Evolutionary conservation across 2,113 vertebrate species (phyloP).

Genomic region (Dendrocopos noguchii): DNA sequence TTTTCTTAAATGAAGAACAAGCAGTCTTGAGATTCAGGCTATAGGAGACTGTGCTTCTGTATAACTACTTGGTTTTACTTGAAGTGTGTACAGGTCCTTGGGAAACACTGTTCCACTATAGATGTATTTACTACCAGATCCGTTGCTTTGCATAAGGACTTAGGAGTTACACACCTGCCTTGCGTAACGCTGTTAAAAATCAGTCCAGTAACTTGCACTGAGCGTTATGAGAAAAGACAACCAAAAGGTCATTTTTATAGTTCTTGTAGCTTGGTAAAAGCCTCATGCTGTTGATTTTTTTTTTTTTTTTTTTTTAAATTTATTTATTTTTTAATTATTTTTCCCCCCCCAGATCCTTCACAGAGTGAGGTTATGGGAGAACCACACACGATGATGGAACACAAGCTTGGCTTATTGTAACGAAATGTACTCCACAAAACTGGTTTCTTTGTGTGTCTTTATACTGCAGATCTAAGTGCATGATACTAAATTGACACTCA

Average conservation of each 20-base stretch:
- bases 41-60: not conserved
- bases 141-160: not conserved
- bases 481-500: conserved; percentile 53
- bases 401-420: conserved; percentile 90
- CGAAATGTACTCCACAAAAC: not conserved
- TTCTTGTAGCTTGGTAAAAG: not conserved
- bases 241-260: accelerated
- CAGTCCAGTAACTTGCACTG: not conserved
- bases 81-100: not conserved
- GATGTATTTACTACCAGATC: not conserved
- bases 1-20: not conserved
- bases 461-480: conserved; percentile 23
- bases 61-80: not conserved
- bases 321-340: not conserved
- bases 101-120: not conserved
- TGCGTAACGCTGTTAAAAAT: not conserved
- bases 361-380: conserved; percentile 94
- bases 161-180: not conserved
- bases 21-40: not conserved
- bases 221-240: not conserved
- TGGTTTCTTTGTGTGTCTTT: conserved; percentile 45
- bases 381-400: conserved; percentile 93
- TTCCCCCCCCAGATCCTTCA: conserved; percentile 81
- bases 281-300: not conserved
- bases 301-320: not conserved